Conservation (phyloP, 2,888 invertebrate genomes). For the Galeopsomyia nigrocyanea region DNA sequence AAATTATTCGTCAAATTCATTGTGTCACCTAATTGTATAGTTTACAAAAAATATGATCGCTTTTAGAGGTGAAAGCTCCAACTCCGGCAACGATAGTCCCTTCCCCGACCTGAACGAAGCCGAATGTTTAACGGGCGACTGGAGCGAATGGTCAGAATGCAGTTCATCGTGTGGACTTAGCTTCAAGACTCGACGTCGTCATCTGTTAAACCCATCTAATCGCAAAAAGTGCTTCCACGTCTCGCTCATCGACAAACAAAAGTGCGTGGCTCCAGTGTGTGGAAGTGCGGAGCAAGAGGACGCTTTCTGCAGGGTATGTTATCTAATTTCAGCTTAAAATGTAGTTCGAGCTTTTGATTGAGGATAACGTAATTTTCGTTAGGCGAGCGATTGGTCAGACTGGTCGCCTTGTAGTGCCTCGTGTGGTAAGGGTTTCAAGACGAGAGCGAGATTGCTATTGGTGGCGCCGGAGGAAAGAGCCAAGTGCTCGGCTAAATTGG, state of each 20-base stretch:
- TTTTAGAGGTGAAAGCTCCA: too few species aligned
- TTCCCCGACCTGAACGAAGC: slow-evolving; percentile 22
- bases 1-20: too few species aligned
- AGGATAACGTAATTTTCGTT: background rate
- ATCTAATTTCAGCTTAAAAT: background rate
- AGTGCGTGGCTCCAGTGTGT: slow-evolving; percentile 83
- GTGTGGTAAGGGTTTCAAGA: slow-evolving; percentile 85
- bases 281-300: slow-evolving; percentile 73
- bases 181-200: slow-evolving; percentile 80
- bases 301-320: slow-evolving; percentile 72
- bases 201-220: slow-evolving; percentile 79
- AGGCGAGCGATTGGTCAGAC: slow-evolving; percentile 89
- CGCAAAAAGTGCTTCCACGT: slow-evolving; percentile 86
- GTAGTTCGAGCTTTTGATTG: background rate
- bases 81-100: background rate
- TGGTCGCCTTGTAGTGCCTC: slow-evolving; percentile 94
- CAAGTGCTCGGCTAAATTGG: slow-evolving; percentile 77
- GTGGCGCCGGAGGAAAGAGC: slow-evolving; percentile 72
- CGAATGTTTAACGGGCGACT: slow-evolving; percentile 75
- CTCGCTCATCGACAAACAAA: slow-evolving; percentile 82
- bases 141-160: slow-evolving; percentile 95
- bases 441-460: slow-evolving; percentile 81
- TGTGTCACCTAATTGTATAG: too few species aligned
- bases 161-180: slow-evolving; percentile 89
- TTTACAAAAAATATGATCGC: too few species aligned